These are phyloP conservation scores for Stegana nigrithorax DNA, from an alignment of 2,888 invertebrate species.

Conservation along the genomic window DNA sequence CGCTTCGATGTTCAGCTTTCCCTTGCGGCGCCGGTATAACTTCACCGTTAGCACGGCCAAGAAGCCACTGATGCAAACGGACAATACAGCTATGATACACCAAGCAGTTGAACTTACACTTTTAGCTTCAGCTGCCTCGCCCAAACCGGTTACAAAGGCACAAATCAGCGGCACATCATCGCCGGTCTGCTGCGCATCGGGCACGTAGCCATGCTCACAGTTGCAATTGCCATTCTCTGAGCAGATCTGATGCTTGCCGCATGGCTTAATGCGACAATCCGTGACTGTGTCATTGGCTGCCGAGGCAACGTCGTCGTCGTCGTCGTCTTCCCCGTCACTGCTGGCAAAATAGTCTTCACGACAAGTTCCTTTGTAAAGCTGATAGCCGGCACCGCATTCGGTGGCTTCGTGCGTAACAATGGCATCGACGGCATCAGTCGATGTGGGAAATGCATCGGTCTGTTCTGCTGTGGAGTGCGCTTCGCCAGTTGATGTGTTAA, in stretches of 20 bases:
- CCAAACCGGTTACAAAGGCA: constrained; percentile 37
- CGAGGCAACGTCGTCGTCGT: background rate
- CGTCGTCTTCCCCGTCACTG: no score
- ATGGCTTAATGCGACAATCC: constrained; percentile 31
- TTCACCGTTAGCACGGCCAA: constrained; percentile 21
- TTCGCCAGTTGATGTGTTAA: background rate
- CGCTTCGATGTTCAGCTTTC: constrained; percentile 1
- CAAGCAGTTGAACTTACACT: background rate
- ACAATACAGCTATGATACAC: background rate
- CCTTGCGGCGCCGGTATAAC: background rate
- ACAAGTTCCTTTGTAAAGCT: constrained; percentile 48
- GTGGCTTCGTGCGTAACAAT: background rate
- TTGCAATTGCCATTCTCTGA: constrained; percentile 34
- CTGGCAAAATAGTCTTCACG: constrained; percentile 49
- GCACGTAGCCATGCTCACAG: constrained; percentile 40
- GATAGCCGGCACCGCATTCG: constrained; percentile 42
- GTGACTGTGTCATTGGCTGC: constrained; percentile 30
- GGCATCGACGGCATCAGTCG: background rate
- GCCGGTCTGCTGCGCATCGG: constrained; percentile 15
- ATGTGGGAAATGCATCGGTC: background rate
- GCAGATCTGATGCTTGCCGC: constrained; percentile 43
- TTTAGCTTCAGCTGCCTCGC: background rate
- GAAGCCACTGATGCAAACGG: constrained; percentile 24
- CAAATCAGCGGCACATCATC: no score
- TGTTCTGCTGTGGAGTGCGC: background rate